Base-by-base conservation (phyloP, 2,888 invertebrate genomes). In the Drosophila incognita region DNA sequence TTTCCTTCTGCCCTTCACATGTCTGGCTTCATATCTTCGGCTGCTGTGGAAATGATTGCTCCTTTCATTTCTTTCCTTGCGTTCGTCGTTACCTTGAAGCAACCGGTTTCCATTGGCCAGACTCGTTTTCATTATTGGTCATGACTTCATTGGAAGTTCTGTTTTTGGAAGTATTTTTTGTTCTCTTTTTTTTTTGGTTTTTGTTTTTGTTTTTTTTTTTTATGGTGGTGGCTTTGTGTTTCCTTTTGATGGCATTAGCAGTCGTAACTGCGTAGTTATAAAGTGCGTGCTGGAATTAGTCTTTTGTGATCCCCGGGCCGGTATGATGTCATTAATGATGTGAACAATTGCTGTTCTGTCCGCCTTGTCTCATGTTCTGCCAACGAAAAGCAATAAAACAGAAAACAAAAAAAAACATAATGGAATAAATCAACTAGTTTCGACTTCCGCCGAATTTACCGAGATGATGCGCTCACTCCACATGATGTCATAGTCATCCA, bases 271-370 rank as follows among this genome's bases (percentile, higher is more conserved):
- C 82, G 69, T 77, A 68, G 74, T 69, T 67, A 24, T 54, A 18
- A 46, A 57, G 65, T 66, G 61, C 68, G 79, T 63, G 54, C 36
- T 49, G 42, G 42, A 29, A 60, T 40, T 40, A 48, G 58, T 65
- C 54, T 64, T 40, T 75, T 77, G 49, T 57, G 62, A 70, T 66
- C 53, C 40, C 46, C 59, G 7, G 31, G 31, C 36, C 57, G 73
- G 51, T 46, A 75, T 77, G 80, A 77, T 77, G 77, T 77, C 80
- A 79, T 75, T 64, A 63, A 66, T 75, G 35, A 49, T 48, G n/a
- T 48, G 18, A 33, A 46, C 61, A 53, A 42, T 61, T 36, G 15
- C 11, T 56, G 27, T 36, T 53, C 33, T 24, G 15, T 15, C 15
- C 38, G 18, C 54, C 33, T 31, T 29, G 33, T 36, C 36, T 38